phyloP scores from a whole-genome alignment of 2,888 invertebrate genomes.

The Rosalia funebris region DNA sequence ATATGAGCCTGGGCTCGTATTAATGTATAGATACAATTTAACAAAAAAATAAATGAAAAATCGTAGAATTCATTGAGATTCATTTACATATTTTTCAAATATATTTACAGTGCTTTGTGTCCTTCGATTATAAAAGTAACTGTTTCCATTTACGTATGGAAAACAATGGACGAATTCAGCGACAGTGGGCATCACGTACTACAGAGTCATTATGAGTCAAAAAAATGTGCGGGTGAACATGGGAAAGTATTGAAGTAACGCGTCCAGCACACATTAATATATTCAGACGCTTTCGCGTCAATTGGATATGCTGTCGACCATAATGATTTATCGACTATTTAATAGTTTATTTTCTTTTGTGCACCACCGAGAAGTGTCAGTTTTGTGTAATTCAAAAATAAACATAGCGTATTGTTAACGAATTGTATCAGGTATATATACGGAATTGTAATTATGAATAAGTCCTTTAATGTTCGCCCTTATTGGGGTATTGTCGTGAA shows the following conservation, averaged over 20 bases:
- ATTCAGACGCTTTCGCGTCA: slow-evolving; percentile 54
- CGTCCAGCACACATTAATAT: slow-evolving; percentile 47
- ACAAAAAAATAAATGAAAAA: too few species aligned
- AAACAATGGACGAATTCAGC: too few species aligned
- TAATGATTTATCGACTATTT: slow-evolving; percentile 61
- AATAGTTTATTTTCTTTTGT: slow-evolving; percentile 60
- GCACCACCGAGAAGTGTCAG: slow-evolving; percentile 54
- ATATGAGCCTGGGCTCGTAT: too few species aligned
- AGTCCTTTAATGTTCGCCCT: slow-evolving; percentile 34
- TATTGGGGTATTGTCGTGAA: slow-evolving; percentile 34
- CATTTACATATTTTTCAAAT: too few species aligned
- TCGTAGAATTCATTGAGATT: too few species aligned
- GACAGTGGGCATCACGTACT: too few species aligned
- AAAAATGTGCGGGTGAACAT: slow-evolving; percentile 38
- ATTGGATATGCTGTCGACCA: slow-evolving; percentile 60
- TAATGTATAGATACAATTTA: too few species aligned
- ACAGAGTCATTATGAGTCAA: too few species aligned
- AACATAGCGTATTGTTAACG: slow-evolving; percentile 55
- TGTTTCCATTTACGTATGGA: too few species aligned
- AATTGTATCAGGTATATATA: slow-evolving; percentile 38
- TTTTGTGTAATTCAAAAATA: slow-evolving; percentile 61
- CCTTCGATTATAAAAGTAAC: too few species aligned
- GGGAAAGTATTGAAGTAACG: slow-evolving; percentile 51
- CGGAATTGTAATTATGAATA: slow-evolving; percentile 45
- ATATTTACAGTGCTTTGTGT: too few species aligned